Conservation (phyloP, 2,888 invertebrate genomes). For the Antheraea assamensis region DNA sequence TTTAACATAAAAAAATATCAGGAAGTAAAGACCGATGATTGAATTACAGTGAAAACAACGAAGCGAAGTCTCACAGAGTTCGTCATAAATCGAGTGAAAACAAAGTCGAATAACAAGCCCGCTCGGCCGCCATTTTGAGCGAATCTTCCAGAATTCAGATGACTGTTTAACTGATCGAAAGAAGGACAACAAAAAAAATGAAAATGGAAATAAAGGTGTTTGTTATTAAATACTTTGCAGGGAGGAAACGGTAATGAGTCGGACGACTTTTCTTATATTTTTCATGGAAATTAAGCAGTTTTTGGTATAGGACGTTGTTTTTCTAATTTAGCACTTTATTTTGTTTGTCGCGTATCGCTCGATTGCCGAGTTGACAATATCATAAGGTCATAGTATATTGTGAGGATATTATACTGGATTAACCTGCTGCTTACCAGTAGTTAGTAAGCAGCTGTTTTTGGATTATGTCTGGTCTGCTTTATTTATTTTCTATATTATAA, state of each 20-base stretch:
- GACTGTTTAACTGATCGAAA: background rate
- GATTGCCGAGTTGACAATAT: too few species aligned
- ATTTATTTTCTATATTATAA: too few species aligned
- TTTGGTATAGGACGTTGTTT: background rate
- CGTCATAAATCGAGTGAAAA: conserved; percentile 14
- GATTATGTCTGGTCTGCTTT: too few species aligned
- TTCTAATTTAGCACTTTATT: background rate
- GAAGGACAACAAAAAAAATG: background rate
- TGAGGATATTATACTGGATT: too few species aligned
- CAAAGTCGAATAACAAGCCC: conserved; percentile 9
- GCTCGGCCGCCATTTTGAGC: background rate
- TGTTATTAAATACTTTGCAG: background rate
- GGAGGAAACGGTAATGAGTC: background rate
- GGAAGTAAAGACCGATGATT: background rate
- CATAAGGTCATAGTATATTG: too few species aligned
- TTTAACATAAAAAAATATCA: background rate
- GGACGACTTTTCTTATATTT: background rate
- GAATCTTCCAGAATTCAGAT: conserved; percentile 6
- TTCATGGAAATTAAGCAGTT: background rate
- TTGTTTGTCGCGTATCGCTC: background rate
- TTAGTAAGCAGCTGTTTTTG: too few species aligned
- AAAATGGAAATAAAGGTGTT: conserved; percentile 5
- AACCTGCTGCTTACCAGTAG: too few species aligned
- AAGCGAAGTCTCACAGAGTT: background rate
- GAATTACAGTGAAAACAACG: conserved; percentile 9